These are phyloP conservation scores for Eupithecia abbreviata DNA, from an alignment of 2,888 invertebrate genomes.

Conservation along the genomic window DNA sequence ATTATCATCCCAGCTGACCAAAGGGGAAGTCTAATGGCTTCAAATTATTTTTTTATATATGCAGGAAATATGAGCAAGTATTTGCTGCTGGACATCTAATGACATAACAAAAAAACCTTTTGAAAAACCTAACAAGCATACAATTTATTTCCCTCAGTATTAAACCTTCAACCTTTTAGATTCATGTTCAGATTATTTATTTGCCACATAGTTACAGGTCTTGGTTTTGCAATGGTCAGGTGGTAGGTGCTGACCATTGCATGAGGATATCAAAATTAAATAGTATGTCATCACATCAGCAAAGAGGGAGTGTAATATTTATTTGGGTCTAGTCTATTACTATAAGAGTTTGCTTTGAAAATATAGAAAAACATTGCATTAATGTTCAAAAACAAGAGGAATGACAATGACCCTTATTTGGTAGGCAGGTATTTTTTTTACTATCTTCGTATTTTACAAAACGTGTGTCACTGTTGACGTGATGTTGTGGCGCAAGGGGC, in stretches of 20 bases:
- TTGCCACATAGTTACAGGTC: too few species aligned
- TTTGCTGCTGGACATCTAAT: not conserved
- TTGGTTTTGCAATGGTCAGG: too few species aligned
- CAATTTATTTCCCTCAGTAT: not conserved
- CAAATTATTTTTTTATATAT: not conserved
- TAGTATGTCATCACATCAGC: not conserved
- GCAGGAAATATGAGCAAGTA: not conserved
- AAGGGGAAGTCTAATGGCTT: not conserved
- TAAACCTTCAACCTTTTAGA: not conserved
- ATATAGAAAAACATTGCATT: not conserved
- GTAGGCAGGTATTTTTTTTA: not conserved
- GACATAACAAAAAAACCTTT: not conserved
- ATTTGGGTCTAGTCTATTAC: not conserved
- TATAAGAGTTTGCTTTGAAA: not conserved
- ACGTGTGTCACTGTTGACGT: slow-evolving; percentile 17
- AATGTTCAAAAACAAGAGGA: not conserved
- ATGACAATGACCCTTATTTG: not conserved
- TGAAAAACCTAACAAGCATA: not conserved
- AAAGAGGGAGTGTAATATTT: not conserved
- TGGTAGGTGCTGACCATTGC: not conserved
- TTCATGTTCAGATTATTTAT: too few species aligned
- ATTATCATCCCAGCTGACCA: not conserved
- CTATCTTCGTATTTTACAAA: not conserved
- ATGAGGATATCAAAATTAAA: not conserved
- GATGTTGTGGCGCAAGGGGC: slow-evolving; percentile 25